These are phyloP conservation scores for Marasmarcha lunaedactyla DNA, from an alignment of 2,888 invertebrate genomes.

Conservation along the genomic window DNA sequence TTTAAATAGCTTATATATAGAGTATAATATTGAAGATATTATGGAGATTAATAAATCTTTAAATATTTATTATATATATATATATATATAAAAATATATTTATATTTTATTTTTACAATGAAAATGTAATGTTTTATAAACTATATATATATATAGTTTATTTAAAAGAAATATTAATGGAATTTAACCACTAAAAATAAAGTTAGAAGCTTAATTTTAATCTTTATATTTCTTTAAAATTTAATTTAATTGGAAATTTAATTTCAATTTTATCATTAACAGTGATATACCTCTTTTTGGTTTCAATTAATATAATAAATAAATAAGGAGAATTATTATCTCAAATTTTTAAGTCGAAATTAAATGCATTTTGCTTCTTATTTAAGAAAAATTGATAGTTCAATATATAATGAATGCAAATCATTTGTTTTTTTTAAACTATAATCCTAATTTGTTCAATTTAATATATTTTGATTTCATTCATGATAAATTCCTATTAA, in stretches of 20 bases:
- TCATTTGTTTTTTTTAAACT: conserved; percentile 50
- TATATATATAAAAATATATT: conserved; percentile 33
- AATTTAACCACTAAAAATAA: conserved; percentile 63
- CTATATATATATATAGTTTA: conserved; percentile 71
- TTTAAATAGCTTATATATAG: conserved; percentile 47
- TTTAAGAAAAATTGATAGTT: conserved; percentile 55
- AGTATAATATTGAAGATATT: conserved; percentile 54
- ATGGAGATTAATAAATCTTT: conserved; percentile 35
- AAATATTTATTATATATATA: too few species aligned
- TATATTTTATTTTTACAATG: conserved; percentile 70
- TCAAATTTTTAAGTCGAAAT: conserved; percentile 57
- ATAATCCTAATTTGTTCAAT: conserved; percentile 48
- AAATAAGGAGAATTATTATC: conserved; percentile 56
- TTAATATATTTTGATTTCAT: conserved; percentile 54
- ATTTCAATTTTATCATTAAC: conserved; percentile 74
- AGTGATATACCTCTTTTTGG: conserved; percentile 74
- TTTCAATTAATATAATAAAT: conserved; percentile 71
- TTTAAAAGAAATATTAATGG: conserved; percentile 63
- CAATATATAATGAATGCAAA: conserved; percentile 52
- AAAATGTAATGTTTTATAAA: conserved; percentile 77
- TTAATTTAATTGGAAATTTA: conserved; percentile 64
- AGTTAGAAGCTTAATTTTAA: conserved; percentile 74
- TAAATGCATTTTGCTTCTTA: conserved; percentile 68
- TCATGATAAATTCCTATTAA: conserved; percentile 50
- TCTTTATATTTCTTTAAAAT: conserved; percentile 63